Evolutionary conservation across 2,888 invertebrate genomes (phyloP), one percentile per base, ranked within the genome.

Genomic region (Lasioglossum calceatum): DNA sequence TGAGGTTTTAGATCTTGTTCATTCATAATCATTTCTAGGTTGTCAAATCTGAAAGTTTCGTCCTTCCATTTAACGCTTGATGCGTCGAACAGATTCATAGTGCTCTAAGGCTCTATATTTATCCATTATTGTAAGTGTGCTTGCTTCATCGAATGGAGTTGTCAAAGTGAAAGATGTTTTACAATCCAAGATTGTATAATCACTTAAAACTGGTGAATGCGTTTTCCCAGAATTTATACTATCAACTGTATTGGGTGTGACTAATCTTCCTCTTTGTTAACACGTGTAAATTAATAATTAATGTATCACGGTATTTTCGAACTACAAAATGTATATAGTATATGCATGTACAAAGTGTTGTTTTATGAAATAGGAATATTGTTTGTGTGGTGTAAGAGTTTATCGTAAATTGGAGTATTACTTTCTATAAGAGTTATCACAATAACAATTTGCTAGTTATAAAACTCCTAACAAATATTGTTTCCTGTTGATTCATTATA

Each of bases 61-160:
- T 47, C n/a, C 76, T 39, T 72, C 58, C 73, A 74, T 77, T 74
- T 70, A 77, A 58, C 61, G 10, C 23, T 80, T 47, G 77, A 84
- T 84, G 50, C 75, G 47, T 61, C n/a, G 61, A 32, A 71, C 36
- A 50, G 64, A 36, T 74, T 79, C 77, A 87, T 81, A 82, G 73
- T 73, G 61, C 61, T 82, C 27, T 79, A 58, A 71, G 5, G 70
- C 76, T 61, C 77, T 77, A 79, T 64, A 77, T 85, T 74, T 79
- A 77, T 71, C 44, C 14, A 67, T 44, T 72, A 74, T 79, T 64
- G 87, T 87, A 87, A 87, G 87, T 87, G 79, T n/a, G 16, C 64
- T n/a, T 81, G 47, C 61, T 82, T 77, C 58, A 10, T 75, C 64
- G 64, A 16, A 36, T 16, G 39, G 70, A 76, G 67, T 74, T 74